These are phyloP conservation scores for Muntiacus reevesi DNA, from an alignment of 2,113 vertebrate genomes.

Conservation along the genomic window DNA sequence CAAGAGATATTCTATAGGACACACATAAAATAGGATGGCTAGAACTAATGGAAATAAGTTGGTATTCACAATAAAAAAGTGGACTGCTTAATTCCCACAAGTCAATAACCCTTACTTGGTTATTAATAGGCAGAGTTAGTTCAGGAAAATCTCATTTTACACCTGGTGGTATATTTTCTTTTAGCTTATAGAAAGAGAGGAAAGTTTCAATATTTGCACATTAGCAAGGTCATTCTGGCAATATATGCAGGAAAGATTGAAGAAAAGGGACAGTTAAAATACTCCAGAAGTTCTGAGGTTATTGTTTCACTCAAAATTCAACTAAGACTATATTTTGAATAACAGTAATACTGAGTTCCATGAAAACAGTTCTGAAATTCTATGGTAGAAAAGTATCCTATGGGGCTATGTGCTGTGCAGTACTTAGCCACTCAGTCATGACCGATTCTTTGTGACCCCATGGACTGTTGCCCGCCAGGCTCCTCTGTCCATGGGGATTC, in stretches of 20 bases:
- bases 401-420: neutral
- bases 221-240: neutral
- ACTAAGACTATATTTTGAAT: neutral
- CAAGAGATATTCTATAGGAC: neutral
- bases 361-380: neutral
- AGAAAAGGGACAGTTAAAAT: neutral
- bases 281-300: neutral
- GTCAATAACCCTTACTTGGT: neutral
- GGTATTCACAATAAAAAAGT: neutral
- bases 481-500: neutral
- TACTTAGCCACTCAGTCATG: neutral
- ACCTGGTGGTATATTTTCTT: neutral
- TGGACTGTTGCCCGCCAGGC: neutral
- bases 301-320: neutral
- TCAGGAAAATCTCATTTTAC: neutral
- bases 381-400: neutral
- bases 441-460: neutral
- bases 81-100: neutral
- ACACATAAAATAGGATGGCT: neutral
- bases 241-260: neutral
- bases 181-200: neutral
- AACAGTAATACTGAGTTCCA: neutral
- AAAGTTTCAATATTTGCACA: neutral
- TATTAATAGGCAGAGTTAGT: neutral
- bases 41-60: neutral